Base-by-base conservation (phyloP, 2,113 vertebrate genomes). In the Lota lota region DNA sequence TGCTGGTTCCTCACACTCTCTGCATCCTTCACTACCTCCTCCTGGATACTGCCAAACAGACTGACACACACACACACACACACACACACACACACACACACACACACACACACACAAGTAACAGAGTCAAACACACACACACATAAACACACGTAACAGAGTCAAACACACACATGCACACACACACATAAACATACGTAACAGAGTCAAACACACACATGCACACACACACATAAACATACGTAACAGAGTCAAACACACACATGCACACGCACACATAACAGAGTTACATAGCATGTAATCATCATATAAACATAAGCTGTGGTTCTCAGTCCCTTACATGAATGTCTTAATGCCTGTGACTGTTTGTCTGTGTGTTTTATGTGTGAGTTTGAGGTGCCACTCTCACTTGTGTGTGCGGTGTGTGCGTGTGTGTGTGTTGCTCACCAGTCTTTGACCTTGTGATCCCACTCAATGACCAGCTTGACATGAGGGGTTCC, bases 401-500 rank as follows among this genome's bases (percentile, higher is more conserved):
- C n/a, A n/a, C n/a, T n/a, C n/a, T n/a, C n/a, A 33, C 17, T 64
- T 40, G 28, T 64, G 24, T 18, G 56, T 67, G 24, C 57, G 54
- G 28, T 33, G 2, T 21, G 54, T 59, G 24, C 69, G 50, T 64
- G 72, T 64, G 28, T 61, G 18, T n/a, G 22, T 72, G 76, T 1
- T 21, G 88, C 94, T 93, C 86, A 98, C 97, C 94, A 87, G 80
- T 98, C 95, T 83, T 97, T 98, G 76, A 92, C 83, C 77, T 86
- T 85, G 33, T 77, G 18, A 24, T 97, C 95, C 97, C 97, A 98
- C 78, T 98, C 97, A 12, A 93, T 87, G 0, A 93, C 93, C 83
- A 98, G 90, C 82, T 94, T 95, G 79, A 98, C 87, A 0, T 99
- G 97, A 0, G 93, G 93, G 5, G 96, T 94, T 17, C 95, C 95